Percentiles rank a stretch among this genome's conserved stretches.
Conservation (phyloP, 2,888 invertebrate species). For the Nemurella pictetii region DNA sequence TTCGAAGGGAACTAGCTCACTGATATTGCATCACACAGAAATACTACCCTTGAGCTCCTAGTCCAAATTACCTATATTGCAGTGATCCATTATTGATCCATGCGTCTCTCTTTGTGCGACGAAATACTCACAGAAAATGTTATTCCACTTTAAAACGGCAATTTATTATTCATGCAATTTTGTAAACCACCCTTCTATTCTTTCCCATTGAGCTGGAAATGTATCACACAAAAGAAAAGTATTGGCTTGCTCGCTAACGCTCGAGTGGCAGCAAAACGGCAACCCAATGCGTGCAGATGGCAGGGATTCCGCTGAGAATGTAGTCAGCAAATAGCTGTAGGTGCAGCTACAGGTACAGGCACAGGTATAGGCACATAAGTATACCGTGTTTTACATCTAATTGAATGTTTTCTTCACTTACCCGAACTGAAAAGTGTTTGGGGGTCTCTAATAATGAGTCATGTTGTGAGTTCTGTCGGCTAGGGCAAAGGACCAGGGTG, state of each 20-base stretch:
- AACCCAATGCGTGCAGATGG: background rate
- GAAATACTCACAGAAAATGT: background rate
- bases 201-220: constrained; percentile 1
- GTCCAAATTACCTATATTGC: background rate
- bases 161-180: background rate
- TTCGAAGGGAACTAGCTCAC: too few relatives aligned
- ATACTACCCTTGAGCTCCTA: too few relatives aligned
- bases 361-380: too few relatives aligned
- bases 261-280: constrained; percentile 29
- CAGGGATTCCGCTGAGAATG: background rate
- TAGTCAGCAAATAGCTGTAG: background rate
- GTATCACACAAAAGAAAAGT: background rate
- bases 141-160: background rate
- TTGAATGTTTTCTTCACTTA: background rate
- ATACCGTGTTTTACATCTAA: constrained; percentile 9
- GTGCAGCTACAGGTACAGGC: background rate
- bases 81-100: background rate
- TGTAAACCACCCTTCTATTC: background rate
- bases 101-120: background rate
- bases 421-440: background rate
- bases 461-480: background rate
- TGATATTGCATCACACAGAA: too few relatives aligned
- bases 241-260: background rate
- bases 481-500: background rate
- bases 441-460: background rate